Base-by-base conservation (phyloP, 2,888 invertebrate species). In the Suillia variegata region DNA sequence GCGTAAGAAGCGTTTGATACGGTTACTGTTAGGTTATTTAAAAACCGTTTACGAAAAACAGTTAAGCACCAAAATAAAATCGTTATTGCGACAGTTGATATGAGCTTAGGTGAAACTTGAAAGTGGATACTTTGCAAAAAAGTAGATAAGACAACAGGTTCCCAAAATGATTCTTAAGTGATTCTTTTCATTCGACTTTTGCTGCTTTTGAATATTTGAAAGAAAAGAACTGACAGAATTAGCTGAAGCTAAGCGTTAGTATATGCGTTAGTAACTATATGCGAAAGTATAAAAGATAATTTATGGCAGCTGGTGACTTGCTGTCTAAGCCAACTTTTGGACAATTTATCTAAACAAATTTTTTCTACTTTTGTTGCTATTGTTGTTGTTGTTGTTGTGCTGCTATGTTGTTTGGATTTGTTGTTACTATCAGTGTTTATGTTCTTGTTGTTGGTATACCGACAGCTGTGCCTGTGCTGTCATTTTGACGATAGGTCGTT, bases 231-330 rank as follows among this genome's bases (percentile, higher is more conserved):
- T 26, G 26, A 26, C 10, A n/a, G n/a, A 26, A 26, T 10, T 26
- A 6, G 26, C 26, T 6, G 5, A 26, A 26, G 26, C n/a, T n/a
- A n/a, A n/a, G n/a, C n/a, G n/a, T n/a, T n/a, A 31, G 12, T 12
- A 31, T 31, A 12, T 8, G 12, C 31, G 12, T 8, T 12, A 38
- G n/a, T n/a, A 38, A n/a, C 38, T 13, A 13, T n/a, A 31, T 38
- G n/a, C 38, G n/a, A 13, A 13, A 38, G 4, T 38, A 26, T 26
- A 38, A 38, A n/a, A 13, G 10, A 13, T 38, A 38, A 71, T 68
- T 70, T 71, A 67, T 69, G 68, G 67, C 62, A 55, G 59, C 58
- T 71, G 71, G 67, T 71, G 73, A 74, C 73, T 73, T 66, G 69
- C 67, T 74, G 73, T 74, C 73, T 73, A 68, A 63, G 66, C 58